phyloP scores from a whole-genome alignment of 2,888 invertebrate species.

The Scaeva pyrastri region DNA sequence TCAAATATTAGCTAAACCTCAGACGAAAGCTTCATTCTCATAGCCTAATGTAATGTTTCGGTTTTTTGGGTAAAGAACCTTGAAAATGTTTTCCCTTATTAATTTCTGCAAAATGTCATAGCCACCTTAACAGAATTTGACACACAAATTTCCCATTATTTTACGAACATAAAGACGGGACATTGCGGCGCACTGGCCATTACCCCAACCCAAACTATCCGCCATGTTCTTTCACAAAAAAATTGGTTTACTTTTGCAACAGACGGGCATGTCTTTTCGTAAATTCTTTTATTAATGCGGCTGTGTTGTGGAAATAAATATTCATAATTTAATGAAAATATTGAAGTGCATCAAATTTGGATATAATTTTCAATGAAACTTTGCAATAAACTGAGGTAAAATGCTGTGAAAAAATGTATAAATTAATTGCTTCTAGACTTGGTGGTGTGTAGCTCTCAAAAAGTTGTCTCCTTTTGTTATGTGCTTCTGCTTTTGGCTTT shows the following conservation, averaged over 20 bases:
- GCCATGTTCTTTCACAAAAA: conserved; percentile 65
- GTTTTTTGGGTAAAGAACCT: no score
- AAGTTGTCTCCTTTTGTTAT: conserved; percentile 41
- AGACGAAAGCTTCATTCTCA: no score
- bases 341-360: conserved; percentile 10
- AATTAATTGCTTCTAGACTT: conserved; percentile 12
- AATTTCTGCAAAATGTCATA: not conserved
- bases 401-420: conserved; percentile 15
- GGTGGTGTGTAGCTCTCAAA: not conserved
- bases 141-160: conserved; percentile 61
- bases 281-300: conserved; percentile 40
- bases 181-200: conserved; percentile 43
- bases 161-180: conserved; percentile 15
- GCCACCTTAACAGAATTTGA: not conserved
- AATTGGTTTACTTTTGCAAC: conserved; percentile 54
- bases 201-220: conserved; percentile 62
- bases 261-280: conserved; percentile 59
- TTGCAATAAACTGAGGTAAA: conserved; percentile 53
- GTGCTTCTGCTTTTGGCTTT: conserved; percentile 18
- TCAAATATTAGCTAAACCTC: no score
- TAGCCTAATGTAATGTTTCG: no score
- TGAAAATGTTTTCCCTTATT: no score
- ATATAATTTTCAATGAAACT: conserved; percentile 31
- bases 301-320: conserved; percentile 39
- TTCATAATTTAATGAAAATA: conserved; percentile 9